Evolutionary conservation across 1,140 invertebrate species (phyloP).

Genomic region (Myzus persicae): DNA sequence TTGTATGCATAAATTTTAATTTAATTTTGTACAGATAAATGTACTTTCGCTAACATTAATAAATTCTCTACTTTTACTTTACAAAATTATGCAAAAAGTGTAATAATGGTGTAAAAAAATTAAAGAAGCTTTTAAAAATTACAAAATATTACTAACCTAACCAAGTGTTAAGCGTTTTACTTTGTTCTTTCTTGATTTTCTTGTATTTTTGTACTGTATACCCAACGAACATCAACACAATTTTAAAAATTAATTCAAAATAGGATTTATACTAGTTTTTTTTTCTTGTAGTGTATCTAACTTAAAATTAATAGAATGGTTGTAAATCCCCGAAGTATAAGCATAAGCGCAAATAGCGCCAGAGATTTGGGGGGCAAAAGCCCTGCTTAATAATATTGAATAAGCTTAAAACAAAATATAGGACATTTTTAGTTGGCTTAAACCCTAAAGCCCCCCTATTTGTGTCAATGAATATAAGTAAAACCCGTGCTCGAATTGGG

Average conservation of each 20-base stretch:
- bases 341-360: too few species aligned
- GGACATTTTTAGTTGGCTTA: too few species aligned
- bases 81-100: constrained; percentile 8
- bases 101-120: not conserved
- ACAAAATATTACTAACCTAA: constrained; percentile 12
- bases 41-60: not conserved
- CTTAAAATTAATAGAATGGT: not conserved
- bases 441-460: too few species aligned
- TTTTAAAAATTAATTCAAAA: not conserved
- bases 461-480: too few species aligned
- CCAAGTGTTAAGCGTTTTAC: not conserved
- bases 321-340: not conserved
- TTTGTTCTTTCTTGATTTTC: not conserved
- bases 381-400: too few species aligned
- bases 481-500: too few species aligned
- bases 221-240: not conserved
- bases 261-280: not conserved
- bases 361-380: too few species aligned
- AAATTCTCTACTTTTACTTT: not conserved
- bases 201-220: not conserved
- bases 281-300: not conserved
- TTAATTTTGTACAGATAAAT: constrained; percentile 20
- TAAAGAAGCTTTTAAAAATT: not conserved
- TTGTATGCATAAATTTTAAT: constrained; percentile 25
- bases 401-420: too few species aligned